Conservation (phyloP, 2,113 vertebrate genomes). For the Bettongia penicillata region DNA sequence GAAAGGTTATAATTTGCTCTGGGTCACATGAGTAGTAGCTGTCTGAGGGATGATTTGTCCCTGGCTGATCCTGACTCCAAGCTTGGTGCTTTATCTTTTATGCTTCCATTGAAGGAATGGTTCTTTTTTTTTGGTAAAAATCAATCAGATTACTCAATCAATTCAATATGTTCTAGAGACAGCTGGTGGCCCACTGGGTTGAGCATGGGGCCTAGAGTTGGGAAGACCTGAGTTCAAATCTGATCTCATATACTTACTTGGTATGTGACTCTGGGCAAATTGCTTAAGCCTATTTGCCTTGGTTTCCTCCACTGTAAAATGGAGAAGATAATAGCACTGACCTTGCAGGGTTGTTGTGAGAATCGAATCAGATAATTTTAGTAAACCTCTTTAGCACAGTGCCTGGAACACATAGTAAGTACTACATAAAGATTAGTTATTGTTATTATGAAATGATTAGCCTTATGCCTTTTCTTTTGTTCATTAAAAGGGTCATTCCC, state of each 20-base stretch:
- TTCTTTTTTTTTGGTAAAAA: background rate
- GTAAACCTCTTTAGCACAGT: background rate
- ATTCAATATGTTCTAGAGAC: background rate
- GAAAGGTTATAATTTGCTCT: background rate
- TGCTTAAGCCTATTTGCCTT: background rate
- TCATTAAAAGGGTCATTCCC: too few species aligned
- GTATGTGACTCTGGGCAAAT: background rate
- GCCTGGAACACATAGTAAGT: background rate
- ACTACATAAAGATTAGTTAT: background rate
- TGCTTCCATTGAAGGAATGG: background rate
- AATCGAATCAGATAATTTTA: background rate
- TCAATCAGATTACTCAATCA: background rate
- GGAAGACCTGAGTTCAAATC: background rate
- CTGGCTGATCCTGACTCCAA: background rate
- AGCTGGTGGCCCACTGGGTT: background rate
- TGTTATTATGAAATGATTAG: too few species aligned
- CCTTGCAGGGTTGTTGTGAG: background rate
- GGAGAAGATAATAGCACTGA: background rate
- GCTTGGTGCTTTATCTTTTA: background rate
- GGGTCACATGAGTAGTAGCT: background rate
- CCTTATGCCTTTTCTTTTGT: too few species aligned
- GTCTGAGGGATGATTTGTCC: background rate
- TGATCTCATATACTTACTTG: background rate
- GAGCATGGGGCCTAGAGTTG: background rate
- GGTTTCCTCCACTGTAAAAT: background rate